Evolutionary conservation across 2,888 invertebrate genomes (phyloP).

Genomic region (Caenorhabditis becei): DNA sequence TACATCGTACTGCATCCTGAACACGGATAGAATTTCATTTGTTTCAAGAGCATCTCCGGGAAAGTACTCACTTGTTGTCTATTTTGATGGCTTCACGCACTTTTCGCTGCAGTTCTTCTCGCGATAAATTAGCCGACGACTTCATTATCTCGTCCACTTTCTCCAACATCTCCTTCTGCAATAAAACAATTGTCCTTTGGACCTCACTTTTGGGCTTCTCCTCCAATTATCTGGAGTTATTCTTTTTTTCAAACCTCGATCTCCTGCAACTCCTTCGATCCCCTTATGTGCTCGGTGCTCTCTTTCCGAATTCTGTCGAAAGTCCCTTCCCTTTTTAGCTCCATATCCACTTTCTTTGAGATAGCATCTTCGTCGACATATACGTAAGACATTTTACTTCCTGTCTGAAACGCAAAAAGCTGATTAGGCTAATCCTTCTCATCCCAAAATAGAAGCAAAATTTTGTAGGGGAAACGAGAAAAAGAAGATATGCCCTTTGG

Average conservation of each 20-base stretch:
- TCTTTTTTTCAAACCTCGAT: conserved; percentile 34
- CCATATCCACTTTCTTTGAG: conserved; percentile 31
- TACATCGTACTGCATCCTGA: conserved; percentile 43
- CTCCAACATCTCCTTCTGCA: conserved; percentile 45
- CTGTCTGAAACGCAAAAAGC: background rate
- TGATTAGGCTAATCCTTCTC: background rate
- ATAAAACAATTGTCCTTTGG: conserved; percentile 4
- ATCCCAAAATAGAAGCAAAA: background rate
- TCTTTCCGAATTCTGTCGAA: conserved; percentile 57
- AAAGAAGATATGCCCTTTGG: background rate
- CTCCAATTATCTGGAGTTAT: conserved; percentile 1
- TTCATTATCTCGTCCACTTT: conserved; percentile 50
- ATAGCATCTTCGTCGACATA: conserved; percentile 41
- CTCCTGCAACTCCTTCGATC: conserved; percentile 11
- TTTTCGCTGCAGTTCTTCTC: conserved; percentile 48
- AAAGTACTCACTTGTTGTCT: conserved; percentile 23
- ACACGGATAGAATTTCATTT: background rate
- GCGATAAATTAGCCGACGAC: conserved; percentile 15
- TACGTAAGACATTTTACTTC: conserved; percentile 7
- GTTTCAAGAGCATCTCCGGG: background rate
- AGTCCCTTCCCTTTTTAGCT: conserved; percentile 49
- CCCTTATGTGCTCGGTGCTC: conserved; percentile 29
- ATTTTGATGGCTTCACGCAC: conserved; percentile 24
- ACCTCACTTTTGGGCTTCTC: background rate
- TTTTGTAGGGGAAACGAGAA: background rate